A percentile compares a stretch with the other conserved stretches of the same genome.
These are phyloP conservation scores for Mobula birostris DNA, from an alignment of 2,113 vertebrate genomes.

Conservation along the genomic window DNA sequence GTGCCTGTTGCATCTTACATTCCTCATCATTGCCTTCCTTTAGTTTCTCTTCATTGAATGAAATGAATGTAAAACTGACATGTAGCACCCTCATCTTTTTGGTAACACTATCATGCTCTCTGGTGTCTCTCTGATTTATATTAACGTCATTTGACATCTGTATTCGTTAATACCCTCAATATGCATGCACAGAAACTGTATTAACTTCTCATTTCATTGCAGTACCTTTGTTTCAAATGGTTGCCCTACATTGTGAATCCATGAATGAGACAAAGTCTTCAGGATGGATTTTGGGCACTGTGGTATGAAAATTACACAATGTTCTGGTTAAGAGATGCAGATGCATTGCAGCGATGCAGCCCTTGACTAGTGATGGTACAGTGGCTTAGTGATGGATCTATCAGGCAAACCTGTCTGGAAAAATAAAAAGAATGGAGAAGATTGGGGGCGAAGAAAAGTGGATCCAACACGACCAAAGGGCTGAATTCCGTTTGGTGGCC, in stretches of 20 bases:
- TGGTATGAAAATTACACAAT: not conserved
- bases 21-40: not conserved
- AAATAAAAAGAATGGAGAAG: too few relatives aligned
- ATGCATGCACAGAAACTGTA: not conserved
- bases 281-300: too few relatives aligned
- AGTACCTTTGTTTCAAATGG: not conserved
- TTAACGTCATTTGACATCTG: not conserved
- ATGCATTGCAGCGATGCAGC: too few relatives aligned
- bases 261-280: not conserved
- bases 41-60: not conserved
- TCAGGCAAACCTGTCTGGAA: not conserved
- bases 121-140: not conserved
- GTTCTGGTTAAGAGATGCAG: not conserved
- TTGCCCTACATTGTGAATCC: not conserved
- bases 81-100: not conserved
- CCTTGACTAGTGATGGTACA: not conserved
- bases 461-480: too few relatives aligned
- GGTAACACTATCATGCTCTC: not conserved
- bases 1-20: not conserved
- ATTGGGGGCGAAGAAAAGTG: too few relatives aligned
- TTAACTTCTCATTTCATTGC: not conserved
- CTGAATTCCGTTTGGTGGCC: too few relatives aligned
- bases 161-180: not conserved
- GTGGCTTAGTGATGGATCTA: not conserved
- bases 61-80: not conserved